phyloP scores from a whole-genome alignment of 1,140 invertebrate genomes.

The Stegodyphus dumicola region DNA sequence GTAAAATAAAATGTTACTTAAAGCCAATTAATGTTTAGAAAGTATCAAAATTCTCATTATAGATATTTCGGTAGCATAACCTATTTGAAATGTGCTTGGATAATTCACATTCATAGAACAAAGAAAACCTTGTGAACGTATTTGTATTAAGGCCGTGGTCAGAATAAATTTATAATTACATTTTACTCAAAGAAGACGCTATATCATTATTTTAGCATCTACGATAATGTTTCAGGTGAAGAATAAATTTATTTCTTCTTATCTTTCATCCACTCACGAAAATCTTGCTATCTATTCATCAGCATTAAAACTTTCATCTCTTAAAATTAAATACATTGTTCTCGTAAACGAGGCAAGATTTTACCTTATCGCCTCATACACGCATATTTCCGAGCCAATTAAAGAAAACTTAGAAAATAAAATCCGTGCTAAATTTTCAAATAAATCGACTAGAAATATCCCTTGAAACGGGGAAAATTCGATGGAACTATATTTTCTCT shows the following conservation, averaged over 20 bases:
- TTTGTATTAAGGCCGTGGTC: too few species aligned
- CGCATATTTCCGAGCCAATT: neutral
- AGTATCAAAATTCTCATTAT: too few species aligned
- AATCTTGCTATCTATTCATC: neutral
- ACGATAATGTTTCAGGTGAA: too few species aligned
- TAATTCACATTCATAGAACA: too few species aligned
- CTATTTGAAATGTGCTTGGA: too few species aligned
- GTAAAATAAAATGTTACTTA: too few species aligned
- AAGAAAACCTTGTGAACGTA: too few species aligned
- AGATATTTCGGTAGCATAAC: too few species aligned
- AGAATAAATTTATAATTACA: too few species aligned
- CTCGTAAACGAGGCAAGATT: neutral
- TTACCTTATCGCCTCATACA: neutral
- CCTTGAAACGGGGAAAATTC: neutral
- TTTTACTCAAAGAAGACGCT: too few species aligned
- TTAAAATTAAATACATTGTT: neutral
- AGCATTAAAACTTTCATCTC: neutral
- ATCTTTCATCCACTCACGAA: neutral
- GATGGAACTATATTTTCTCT: neutral
- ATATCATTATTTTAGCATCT: too few species aligned
- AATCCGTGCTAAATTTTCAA: slow-evolving; percentile 15
- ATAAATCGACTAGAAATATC: slow-evolving; percentile 19
- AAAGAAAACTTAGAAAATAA: neutral
- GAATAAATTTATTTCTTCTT: neutral
- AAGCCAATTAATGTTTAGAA: too few species aligned